phyloP scores from a whole-genome alignment of 2,888 invertebrate genomes.

The Amaurobius ferox region DNA sequence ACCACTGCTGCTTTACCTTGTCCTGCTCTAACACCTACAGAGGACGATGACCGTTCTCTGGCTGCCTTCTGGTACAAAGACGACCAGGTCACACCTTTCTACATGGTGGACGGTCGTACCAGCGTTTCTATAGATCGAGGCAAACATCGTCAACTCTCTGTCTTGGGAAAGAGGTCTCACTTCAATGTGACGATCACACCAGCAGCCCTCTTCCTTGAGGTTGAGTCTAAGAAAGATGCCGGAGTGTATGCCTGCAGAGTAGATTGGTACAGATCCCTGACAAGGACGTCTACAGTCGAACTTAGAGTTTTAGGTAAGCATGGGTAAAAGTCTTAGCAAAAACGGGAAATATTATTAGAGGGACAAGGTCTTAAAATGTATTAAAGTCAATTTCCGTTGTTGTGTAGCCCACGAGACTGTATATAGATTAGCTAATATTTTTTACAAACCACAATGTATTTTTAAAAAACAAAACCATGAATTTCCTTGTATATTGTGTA shows the following conservation, averaged over 20 bases:
- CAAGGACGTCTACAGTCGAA: slow-evolving; percentile 46
- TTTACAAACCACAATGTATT: no score
- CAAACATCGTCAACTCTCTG: slow-evolving; percentile 48
- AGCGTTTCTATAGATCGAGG: slow-evolving; percentile 29
- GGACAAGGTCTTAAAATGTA: no score
- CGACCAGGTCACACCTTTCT: slow-evolving; percentile 63
- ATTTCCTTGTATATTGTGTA: no score
- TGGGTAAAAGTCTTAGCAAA: no score
- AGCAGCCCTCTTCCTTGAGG: slow-evolving; percentile 37
- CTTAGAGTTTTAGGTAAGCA: slow-evolving; percentile 39
- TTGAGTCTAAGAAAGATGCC: slow-evolving; percentile 32
- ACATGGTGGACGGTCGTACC: slow-evolving; percentile 48
- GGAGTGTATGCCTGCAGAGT: slow-evolving; percentile 57
- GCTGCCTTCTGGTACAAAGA: slow-evolving; percentile 70
- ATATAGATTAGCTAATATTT: no score
- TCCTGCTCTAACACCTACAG: slow-evolving; percentile 28
- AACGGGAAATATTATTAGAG: no score
- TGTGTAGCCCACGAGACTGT: no score
- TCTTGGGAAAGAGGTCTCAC: slow-evolving; percentile 25
- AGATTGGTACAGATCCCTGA: slow-evolving; percentile 48
- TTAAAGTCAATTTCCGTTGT: no score
- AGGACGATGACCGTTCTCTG: slow-evolving; percentile 39
- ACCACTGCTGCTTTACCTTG: slow-evolving; percentile 42
- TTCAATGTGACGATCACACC: slow-evolving; percentile 46
- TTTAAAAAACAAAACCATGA: no score